Evolutionary conservation across 2,888 invertebrate genomes (phyloP).

Genomic region (Eubasilissa splendida): DNA sequence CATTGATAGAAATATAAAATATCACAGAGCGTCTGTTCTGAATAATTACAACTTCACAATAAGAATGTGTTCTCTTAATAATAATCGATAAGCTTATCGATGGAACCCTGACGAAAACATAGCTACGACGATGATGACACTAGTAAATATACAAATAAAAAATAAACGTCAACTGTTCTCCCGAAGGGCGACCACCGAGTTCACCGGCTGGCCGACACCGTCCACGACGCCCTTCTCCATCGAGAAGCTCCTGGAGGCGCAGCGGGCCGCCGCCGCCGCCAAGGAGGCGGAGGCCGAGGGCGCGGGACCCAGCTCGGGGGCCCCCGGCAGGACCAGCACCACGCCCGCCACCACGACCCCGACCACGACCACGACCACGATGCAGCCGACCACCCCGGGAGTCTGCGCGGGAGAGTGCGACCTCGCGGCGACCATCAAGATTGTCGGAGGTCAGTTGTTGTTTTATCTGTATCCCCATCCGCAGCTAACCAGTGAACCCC

Average conservation of each 20-base stretch:
- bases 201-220: conserved; percentile 92
- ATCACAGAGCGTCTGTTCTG: no score
- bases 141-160: neutral
- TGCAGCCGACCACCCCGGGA: conserved; percentile 83
- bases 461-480: no score
- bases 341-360: conserved; percentile 79
- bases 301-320: conserved; percentile 68
- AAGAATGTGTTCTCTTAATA: no score
- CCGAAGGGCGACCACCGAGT: conserved; percentile 86
- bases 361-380: conserved; percentile 80
- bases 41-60: no score
- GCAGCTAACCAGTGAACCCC: no score
- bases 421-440: conserved; percentile 88
- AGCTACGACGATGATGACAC: no score
- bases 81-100: no score
- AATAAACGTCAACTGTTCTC: neutral
- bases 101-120: no score
- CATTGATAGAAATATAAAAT: no score
- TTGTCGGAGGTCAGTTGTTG: conserved; percentile 76
- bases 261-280: conserved; percentile 75
- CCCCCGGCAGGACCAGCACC: conserved; percentile 67
- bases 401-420: conserved; percentile 85
- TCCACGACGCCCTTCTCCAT: conserved; percentile 90
- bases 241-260: conserved; percentile 82
- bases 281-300: conserved; percentile 62